These are phyloP conservation scores for Fratercula arctica DNA, from an alignment of 2,797 vertebrate species.

Conservation along the genomic window DNA sequence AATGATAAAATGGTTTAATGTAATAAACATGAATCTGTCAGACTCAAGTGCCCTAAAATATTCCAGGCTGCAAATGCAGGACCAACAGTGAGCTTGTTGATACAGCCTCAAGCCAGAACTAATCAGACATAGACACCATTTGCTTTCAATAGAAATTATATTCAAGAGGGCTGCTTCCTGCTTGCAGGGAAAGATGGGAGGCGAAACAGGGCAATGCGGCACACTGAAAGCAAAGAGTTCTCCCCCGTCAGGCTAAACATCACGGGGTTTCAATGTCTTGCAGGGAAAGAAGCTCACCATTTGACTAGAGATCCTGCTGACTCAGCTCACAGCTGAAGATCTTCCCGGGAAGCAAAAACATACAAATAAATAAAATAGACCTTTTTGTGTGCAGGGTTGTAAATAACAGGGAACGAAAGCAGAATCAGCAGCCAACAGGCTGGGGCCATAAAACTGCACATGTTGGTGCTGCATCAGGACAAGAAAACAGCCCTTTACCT, in stretches of 20 bases:
- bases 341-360: not conserved
- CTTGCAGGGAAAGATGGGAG: not conserved
- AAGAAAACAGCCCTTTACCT: not conserved
- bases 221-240: not conserved
- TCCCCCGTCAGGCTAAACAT: not conserved
- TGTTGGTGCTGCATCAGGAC: not conserved
- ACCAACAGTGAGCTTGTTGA: slow-evolving; percentile 49
- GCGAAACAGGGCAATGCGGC: not conserved
- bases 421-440: slow-evolving; percentile 41
- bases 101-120: slow-evolving; percentile 60
- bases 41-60: slow-evolving; percentile 47
- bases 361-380: not conserved
- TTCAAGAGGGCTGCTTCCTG: slow-evolving; percentile 53
- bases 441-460: slow-evolving; percentile 8
- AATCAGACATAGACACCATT: slow-evolving; percentile 62
- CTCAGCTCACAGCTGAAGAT: slow-evolving; percentile 11
- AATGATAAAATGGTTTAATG: slow-evolving; percentile 30
- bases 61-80: slow-evolving; percentile 49
- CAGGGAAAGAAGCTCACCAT: not conserved
- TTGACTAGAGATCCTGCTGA: slow-evolving; percentile 29
- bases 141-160: slow-evolving; percentile 58
- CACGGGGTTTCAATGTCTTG: not conserved
- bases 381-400: not conserved
- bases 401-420: slow-evolving; percentile 34
- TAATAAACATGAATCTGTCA: slow-evolving; percentile 60